These are phyloP conservation scores for Epirrhoe tristata DNA, from an alignment of 2,888 invertebrate species.

Conservation along the genomic window DNA sequence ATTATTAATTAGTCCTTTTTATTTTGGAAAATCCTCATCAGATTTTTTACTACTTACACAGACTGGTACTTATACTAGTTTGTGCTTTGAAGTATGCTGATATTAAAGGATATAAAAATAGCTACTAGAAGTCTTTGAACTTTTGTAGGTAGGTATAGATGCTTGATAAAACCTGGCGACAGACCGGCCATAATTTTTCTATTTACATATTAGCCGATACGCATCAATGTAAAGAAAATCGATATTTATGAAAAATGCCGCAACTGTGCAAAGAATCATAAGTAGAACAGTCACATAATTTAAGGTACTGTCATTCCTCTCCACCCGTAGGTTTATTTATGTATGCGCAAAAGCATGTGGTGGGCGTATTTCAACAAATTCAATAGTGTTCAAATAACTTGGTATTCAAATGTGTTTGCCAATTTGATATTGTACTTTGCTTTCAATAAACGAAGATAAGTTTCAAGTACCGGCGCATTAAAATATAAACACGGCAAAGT, in stretches of 20 bases:
- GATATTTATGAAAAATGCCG: neutral
- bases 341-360: slow-evolving; percentile 50
- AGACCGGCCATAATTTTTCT: neutral
- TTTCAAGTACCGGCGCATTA: neutral
- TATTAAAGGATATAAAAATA: too few relatives aligned
- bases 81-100: too few relatives aligned
- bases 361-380: slow-evolving; percentile 53
- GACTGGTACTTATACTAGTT: too few relatives aligned
- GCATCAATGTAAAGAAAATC: too few relatives aligned
- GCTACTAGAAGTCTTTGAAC: too few relatives aligned
- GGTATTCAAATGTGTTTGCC: slow-evolving; percentile 33
- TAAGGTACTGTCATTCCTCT: slow-evolving; percentile 71
- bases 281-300: slow-evolving; percentile 27
- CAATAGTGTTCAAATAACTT: slow-evolving; percentile 24
- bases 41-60: too few relatives aligned
- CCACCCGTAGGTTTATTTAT: slow-evolving; percentile 51
- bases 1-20: neutral
- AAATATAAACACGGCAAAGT: slow-evolving; percentile 28
- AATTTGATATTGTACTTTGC: slow-evolving; percentile 2
- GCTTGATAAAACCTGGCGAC: too few relatives aligned
- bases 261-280: slow-evolving; percentile 4
- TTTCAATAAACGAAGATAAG: neutral
- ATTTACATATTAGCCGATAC: too few relatives aligned
- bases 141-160: neutral
- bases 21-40: neutral